Evolutionary conservation across 2,113 vertebrate species (phyloP).

Genomic region (Merops nubicus): DNA sequence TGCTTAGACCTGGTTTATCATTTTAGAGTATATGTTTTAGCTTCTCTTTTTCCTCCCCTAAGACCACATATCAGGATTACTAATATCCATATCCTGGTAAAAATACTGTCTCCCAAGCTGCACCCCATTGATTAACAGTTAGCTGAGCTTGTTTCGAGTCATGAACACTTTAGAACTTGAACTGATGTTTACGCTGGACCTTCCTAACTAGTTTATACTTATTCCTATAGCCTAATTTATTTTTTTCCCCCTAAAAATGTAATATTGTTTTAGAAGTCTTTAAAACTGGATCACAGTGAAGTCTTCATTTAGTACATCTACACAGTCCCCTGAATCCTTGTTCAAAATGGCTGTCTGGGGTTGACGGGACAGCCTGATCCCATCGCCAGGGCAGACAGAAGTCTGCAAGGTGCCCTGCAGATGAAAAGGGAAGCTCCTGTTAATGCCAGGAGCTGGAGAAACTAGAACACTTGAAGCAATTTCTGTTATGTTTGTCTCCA

Average conservation of each 20-base stretch:
- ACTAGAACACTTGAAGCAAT: background rate
- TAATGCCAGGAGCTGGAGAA: background rate
- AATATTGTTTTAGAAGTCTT: background rate
- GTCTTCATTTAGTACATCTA: background rate
- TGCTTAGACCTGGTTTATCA: background rate
- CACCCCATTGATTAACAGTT: slow-evolving; percentile 26
- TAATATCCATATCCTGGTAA: background rate
- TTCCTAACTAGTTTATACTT: background rate
- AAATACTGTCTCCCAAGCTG: background rate
- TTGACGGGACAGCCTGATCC: background rate
- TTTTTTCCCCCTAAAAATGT: background rate
- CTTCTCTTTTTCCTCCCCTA: background rate
- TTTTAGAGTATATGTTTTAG: background rate
- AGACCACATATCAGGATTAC: background rate
- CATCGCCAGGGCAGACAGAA: background rate
- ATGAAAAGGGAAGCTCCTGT: background rate
- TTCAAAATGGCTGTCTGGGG: background rate
- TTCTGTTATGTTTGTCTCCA: background rate
- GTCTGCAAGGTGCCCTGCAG: background rate
- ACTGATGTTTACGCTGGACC: background rate
- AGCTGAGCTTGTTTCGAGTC: slow-evolving; percentile 30
- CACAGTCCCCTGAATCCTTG: background rate
- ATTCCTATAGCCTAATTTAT: background rate
- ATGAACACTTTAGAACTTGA: background rate
- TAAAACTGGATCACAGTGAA: background rate